Conservation (phyloP, 1,140 invertebrate species). For the Caenorhabditis elegans region DNA sequence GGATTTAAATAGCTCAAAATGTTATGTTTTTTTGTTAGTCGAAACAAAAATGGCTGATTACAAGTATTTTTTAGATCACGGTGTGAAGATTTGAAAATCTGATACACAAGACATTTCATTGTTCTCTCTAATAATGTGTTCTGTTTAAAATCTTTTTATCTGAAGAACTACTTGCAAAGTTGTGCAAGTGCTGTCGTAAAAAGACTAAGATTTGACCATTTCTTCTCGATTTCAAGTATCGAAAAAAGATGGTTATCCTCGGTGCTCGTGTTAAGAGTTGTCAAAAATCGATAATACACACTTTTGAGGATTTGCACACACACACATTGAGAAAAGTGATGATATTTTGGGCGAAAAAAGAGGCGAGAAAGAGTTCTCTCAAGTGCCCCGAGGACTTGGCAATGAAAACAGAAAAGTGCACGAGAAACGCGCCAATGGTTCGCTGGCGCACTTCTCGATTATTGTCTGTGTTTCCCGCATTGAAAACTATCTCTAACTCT, state of each 20-base stretch:
- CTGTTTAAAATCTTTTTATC: too few relatives aligned
- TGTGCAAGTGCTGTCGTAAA: background rate
- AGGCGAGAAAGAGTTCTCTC: constrained; percentile 26
- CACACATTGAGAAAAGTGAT: constrained; percentile 4
- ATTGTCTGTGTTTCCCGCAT: background rate
- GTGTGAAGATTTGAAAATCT: too few relatives aligned
- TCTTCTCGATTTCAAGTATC: constrained; percentile 14
- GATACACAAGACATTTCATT: background rate
- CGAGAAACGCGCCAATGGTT: background rate
- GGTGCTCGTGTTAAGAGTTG: background rate
- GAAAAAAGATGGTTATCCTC: background rate
- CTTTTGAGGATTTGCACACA: constrained; percentile 14
- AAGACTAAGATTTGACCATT: constrained; percentile 9
- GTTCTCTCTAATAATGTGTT: background rate
- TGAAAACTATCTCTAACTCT: background rate
- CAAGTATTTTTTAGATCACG: too few relatives aligned
- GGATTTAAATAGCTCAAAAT: too few relatives aligned
- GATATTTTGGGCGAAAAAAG: constrained; percentile 13
- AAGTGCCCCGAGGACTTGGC: background rate
- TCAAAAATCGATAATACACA: constrained; percentile 19
- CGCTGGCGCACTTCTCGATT: background rate
- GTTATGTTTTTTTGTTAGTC: too few relatives aligned
- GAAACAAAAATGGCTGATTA: too few relatives aligned
- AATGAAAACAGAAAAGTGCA: background rate
- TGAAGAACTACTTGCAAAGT: background rate